Conservation (phyloP, 2,888 invertebrate species). For the Agelastica alni region DNA sequence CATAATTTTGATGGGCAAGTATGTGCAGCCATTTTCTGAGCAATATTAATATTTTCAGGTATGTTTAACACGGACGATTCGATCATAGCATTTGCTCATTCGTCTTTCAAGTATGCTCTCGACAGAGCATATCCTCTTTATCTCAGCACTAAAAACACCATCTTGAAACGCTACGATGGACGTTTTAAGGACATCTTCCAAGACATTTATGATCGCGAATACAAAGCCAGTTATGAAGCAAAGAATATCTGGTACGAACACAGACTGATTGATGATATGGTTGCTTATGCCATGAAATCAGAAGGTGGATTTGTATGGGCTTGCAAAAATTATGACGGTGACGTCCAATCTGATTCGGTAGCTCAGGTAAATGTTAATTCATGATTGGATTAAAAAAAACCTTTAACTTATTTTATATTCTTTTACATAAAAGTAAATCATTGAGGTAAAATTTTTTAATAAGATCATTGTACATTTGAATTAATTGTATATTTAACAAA, state of each 20-base stretch:
- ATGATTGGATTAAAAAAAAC: too few species aligned
- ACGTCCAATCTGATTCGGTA: constrained; percentile 97
- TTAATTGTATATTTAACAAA: too few species aligned
- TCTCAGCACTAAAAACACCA: constrained; percentile 96
- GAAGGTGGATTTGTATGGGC: constrained; percentile 99
- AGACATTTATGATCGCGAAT: constrained; percentile 87
- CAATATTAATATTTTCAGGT: constrained; percentile 51
- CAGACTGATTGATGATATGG: constrained; percentile 98
- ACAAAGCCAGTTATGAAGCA: constrained; percentile 82
- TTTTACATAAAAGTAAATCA: too few species aligned
- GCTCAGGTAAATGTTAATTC: constrained; percentile 68
- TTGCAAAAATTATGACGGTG: constrained; percentile 99
- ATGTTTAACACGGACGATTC: constrained; percentile 97
- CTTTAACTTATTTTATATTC: too few species aligned
- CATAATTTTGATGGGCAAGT: too few species aligned
- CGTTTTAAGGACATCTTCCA: constrained; percentile 33
- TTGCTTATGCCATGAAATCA: constrained; percentile 96
- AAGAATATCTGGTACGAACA: constrained; percentile 97
- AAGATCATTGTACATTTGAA: too few species aligned
- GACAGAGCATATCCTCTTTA: constrained; percentile 86
- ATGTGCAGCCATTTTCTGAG: too few species aligned
- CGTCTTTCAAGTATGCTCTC: constrained; percentile 90
- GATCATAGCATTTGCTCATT: constrained; percentile 92
- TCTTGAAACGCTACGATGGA: constrained; percentile 68
- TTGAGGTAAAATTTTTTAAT: too few species aligned